Percentiles rank a stretch among this genome's conserved stretches.
Evolutionary conservation across 2,888 invertebrate genomes (phyloP).

Genomic region (Athalia rosae): DNA sequence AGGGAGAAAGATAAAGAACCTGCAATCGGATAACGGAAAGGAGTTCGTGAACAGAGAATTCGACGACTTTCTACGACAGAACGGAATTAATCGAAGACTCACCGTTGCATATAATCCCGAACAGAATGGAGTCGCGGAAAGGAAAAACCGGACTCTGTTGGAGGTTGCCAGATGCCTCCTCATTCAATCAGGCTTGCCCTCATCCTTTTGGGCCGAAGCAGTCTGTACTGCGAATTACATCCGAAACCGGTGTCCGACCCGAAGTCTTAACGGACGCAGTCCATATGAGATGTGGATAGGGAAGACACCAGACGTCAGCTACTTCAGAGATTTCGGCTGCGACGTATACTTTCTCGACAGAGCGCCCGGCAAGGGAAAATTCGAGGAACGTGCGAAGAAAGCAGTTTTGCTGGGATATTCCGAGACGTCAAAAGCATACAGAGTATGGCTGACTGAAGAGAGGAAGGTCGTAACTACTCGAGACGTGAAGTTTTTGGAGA

Average conservation of each 20-base stretch:
- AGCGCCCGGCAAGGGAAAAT: conserved; percentile 41
- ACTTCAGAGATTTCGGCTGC: conserved; percentile 36
- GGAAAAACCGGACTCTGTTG: conserved; percentile 58
- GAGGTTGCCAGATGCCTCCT: conserved; percentile 58
- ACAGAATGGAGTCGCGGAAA: conserved; percentile 61
- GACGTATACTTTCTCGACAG: conserved; percentile 42
- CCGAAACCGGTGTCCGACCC: conserved; percentile 56
- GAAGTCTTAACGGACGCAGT: conserved; percentile 44
- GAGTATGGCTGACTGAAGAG: conserved; percentile 8
- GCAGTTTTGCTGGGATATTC: conserved; percentile 34
- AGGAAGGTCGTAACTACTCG: conserved; percentile 27
- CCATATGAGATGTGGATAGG: conserved; percentile 50
- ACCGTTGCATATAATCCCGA: conserved; percentile 58
- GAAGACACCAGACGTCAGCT: conserved; percentile 7
- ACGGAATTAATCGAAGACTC: conserved; percentile 56
- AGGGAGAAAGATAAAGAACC: conserved; percentile 48
- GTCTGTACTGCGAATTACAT: conserved; percentile 56
- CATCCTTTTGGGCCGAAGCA: conserved; percentile 56
- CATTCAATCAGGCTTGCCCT: conserved; percentile 48
- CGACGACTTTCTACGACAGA: conserved; percentile 47
- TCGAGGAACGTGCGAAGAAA: conserved; percentile 40
- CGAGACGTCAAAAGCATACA: conserved; percentile 28
- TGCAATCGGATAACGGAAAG: conserved; percentile 52
- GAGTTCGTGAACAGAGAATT: conserved; percentile 52
- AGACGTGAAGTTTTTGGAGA: conserved; percentile 37